Percentiles rank a stretch among this genome's conserved stretches.
phyloP scores from a whole-genome alignment of 2,113 vertebrate genomes.

The Coptodon rendalli region DNA sequence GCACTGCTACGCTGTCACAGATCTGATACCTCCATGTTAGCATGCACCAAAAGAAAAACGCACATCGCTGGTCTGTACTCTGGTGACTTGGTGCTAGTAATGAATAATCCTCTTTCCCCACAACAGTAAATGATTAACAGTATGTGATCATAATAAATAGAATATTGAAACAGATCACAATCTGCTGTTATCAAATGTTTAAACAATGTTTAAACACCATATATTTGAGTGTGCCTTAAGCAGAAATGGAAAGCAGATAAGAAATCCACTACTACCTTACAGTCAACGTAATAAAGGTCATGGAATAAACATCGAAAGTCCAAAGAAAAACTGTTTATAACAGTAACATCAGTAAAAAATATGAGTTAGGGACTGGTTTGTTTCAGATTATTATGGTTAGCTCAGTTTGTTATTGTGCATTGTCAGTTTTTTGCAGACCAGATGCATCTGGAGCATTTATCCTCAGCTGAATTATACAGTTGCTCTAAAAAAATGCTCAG shows the following conservation, averaged over 20 bases:
- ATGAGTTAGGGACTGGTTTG: conserved; percentile 24
- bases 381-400: conserved; percentile 28
- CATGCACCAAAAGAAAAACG: neutral
- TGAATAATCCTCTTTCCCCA: neutral
- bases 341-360: conserved; percentile 12
- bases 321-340: conserved; percentile 37
- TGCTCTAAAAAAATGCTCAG: conserved; percentile 13
- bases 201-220: neutral
- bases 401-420: conserved; percentile 3
- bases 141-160: neutral
- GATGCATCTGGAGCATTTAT: conserved; percentile 50
- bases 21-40: neutral
- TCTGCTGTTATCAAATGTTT: neutral
- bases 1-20: neutral
- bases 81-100: neutral
- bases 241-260: conserved; percentile 3
- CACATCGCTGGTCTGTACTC: neutral
- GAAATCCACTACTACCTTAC: neutral
- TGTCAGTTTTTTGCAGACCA: conserved; percentile 31
- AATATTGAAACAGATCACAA: neutral
- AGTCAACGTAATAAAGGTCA: conserved; percentile 54
- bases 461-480: conserved; percentile 33
- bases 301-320: conserved; percentile 42
- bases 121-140: neutral
- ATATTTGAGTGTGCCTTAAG: neutral